Evolutionary conservation across 2,888 invertebrate species (phyloP).

Genomic region (Buathra laborator): DNA sequence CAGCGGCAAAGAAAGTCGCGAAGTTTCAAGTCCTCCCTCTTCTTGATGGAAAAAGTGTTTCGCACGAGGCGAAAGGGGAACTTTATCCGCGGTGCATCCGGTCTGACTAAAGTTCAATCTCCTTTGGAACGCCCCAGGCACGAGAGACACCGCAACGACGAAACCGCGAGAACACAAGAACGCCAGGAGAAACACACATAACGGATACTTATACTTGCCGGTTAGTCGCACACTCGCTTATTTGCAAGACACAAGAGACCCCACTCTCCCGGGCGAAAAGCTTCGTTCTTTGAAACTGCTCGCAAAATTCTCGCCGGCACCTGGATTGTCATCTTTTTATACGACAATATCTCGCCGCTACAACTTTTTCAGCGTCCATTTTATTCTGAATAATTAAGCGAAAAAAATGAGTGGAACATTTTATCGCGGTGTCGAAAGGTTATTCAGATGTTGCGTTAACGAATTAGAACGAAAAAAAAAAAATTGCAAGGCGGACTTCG

Average conservation of each 20-base stretch:
- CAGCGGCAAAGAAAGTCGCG: slow-evolving; percentile 11
- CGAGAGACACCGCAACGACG: slow-evolving; percentile 32
- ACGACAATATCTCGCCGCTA: neutral
- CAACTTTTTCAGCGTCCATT: neutral
- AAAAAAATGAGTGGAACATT: slow-evolving; percentile 3
- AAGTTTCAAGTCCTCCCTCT: slow-evolving; percentile 3
- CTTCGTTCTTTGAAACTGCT: slow-evolving; percentile 44
- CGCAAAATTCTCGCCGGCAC: neutral
- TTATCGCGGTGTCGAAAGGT: neutral
- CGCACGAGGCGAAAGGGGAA: slow-evolving; percentile 25
- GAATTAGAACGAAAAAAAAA: neutral
- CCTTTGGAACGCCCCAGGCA: slow-evolving; percentile 30
- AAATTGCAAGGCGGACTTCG: neutral
- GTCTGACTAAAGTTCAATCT: slow-evolving; percentile 63
- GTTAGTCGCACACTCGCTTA: slow-evolving; percentile 24
- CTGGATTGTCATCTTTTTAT: neutral
- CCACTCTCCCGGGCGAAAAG: slow-evolving; percentile 21
- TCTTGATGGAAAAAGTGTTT: slow-evolving; percentile 40
- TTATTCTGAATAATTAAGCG: neutral
- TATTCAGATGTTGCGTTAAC: neutral
- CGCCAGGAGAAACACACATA: neutral
- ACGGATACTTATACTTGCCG: slow-evolving; percentile 41
- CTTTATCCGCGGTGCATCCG: slow-evolving; percentile 51
- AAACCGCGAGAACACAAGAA: slow-evolving; percentile 21
- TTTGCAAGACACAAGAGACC: slow-evolving; percentile 60